phyloP scores from a whole-genome alignment of 1,140 invertebrate species.

The Chironomus tepperi region DNA sequence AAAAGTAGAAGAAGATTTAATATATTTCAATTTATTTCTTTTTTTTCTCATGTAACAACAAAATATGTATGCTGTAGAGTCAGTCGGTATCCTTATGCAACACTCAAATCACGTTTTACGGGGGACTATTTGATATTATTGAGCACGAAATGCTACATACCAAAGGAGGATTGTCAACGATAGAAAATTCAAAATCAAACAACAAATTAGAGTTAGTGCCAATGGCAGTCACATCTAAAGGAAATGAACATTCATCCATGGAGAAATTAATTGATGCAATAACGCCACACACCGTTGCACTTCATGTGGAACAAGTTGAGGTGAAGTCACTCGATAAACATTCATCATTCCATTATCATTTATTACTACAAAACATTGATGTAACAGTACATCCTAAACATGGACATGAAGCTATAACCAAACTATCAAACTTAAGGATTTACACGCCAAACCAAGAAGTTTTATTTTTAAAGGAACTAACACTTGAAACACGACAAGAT shows the following conservation, averaged over 20 bases:
- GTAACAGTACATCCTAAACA: not conserved
- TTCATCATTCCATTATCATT: not conserved
- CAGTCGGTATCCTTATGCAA: not conserved
- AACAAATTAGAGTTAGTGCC: not conserved
- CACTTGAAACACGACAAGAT: not conserved
- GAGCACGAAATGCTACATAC: conserved; percentile 1
- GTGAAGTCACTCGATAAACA: conserved; percentile 6
- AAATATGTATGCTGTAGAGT: not conserved
- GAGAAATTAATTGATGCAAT: not conserved
- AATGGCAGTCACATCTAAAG: not conserved
- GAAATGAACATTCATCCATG: not conserved
- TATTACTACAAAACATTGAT: not conserved
- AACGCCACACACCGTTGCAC: not conserved
- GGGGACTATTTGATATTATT: conserved; percentile 4
- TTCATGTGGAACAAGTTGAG: conserved; percentile 12
- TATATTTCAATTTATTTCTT: too few species aligned
- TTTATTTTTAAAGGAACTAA: not conserved
- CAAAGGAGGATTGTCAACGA: not conserved
- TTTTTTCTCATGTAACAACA: too few species aligned
- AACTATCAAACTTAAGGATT: not conserved
- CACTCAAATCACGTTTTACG: conserved; percentile 8
- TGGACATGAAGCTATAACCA: not conserved
- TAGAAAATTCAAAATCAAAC: not conserved
- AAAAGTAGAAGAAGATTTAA: too few species aligned
- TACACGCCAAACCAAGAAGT: not conserved